Base-by-base conservation (phyloP, 2,888 invertebrate species). In the Anoplius nigerrimus region DNA sequence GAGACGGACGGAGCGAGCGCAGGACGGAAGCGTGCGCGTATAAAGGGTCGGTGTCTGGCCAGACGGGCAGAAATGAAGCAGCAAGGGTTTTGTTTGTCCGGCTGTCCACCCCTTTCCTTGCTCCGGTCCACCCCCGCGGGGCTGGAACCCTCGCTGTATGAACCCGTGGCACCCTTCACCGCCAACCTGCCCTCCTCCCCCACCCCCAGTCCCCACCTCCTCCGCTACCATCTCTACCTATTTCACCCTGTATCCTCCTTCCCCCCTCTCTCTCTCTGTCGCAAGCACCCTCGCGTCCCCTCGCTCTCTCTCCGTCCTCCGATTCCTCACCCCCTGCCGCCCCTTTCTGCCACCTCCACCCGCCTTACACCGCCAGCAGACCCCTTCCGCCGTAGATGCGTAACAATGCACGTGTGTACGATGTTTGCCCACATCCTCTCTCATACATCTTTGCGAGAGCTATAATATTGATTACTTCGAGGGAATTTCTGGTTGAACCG, bases 41-140 rank as follows among this genome's bases (percentile, higher is more conserved):
- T 79, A 81, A 84, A 84, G 83, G 86, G 86, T 81, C 83, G 83
- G 83, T 83, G 87, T 87, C 88, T 88, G 86, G 87, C 87, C 86
- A 87, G 88, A 86, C 86, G 86, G 84, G 86, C 84, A 87, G 87
- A 87, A 87, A 87, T 87, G 87, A 87, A 87, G 87, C 87, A 85
- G 86, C 85, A 88, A 86, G 87, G 88, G 87, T 87, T 88, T 88
- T 88, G 88, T 88, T 88, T 88, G 88, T 88, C 88, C 88, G 86
- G 84, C 85, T 84, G 87, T 85, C 86, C 86, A 83, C 85, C 86
- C 86, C 84, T 86, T 85, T 85, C 83, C 84, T 85, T 82, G 82
- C 78, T 74, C 81, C 79, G 66, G 66, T 78, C 82, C 79, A 80
- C 74, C 78, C 68, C 72, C 71, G 69, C 70, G 67, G 70, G 34